A percentile compares a stretch with the other conserved stretches of the same genome.
Evolutionary conservation across 35 echinoderm and acorn worm species (phyloP).

Genomic region (Apostichopus californicus): DNA sequence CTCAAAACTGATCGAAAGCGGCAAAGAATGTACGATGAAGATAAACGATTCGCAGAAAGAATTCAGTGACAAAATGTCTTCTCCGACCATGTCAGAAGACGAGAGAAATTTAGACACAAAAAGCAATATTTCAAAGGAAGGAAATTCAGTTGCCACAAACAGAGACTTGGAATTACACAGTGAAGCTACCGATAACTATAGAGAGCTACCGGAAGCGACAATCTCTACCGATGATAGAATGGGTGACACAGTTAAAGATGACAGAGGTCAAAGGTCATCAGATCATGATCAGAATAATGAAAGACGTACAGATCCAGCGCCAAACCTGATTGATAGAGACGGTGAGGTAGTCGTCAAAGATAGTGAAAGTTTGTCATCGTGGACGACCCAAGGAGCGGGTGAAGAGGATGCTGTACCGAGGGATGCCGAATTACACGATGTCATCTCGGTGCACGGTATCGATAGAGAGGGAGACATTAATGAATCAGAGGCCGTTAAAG

Average conservation of each 20-base stretch:
- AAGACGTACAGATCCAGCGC: neutral
- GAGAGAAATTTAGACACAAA: neutral
- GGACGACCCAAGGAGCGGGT: neutral
- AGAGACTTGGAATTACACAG: neutral
- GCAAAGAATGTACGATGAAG: neutral
- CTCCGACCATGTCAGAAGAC: neutral
- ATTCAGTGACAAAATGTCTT: neutral
- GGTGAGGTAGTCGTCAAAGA: neutral
- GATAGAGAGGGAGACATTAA: neutral
- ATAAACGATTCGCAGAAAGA: neutral
- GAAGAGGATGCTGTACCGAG: neutral
- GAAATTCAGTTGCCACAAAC: neutral
- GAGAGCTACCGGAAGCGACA: neutral
- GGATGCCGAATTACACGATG: neutral
- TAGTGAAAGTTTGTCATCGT: neutral
- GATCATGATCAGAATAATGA: neutral
- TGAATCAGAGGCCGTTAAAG: neutral
- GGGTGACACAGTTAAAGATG: neutral
- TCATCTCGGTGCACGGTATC: neutral
- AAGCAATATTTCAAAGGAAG: neutral
- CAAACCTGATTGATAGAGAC: no score
- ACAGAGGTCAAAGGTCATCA: conserved; percentile 3
- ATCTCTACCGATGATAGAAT: neutral
- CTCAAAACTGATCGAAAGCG: neutral
- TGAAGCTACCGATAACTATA: neutral